Percentiles rank a stretch among this genome's conserved stretches.
phyloP scores from a whole-genome alignment of 2,113 vertebrate genomes.

The Chloropsis cyanopogon region DNA sequence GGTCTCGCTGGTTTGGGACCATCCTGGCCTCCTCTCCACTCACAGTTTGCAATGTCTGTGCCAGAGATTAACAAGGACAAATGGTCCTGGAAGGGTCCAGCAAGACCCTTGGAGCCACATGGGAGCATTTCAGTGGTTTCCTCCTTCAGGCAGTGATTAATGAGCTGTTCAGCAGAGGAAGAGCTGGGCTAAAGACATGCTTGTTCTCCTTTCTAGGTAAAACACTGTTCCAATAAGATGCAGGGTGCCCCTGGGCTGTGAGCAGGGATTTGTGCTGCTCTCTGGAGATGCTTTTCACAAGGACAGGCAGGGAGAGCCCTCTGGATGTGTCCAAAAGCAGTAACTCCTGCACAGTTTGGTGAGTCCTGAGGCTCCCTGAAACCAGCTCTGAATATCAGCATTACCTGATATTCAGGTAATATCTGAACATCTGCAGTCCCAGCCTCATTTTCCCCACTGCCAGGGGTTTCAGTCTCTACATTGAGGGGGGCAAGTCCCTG shows the following conservation, averaged over 20 bases:
- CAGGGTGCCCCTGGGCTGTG: background rate
- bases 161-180: background rate
- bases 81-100: background rate
- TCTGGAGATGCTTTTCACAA: background rate
- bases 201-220: background rate
- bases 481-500: background rate
- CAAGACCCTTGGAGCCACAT: background rate
- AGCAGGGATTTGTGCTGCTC: background rate
- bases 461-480: background rate
- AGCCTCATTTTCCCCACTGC: accelerated
- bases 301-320: background rate
- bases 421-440: background rate
- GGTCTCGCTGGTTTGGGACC: background rate
- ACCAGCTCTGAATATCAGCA: background rate
- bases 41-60: background rate
- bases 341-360: background rate
- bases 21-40: background rate
- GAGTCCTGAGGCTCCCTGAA: background rate
- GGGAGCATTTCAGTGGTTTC: background rate
- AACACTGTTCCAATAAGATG: background rate
- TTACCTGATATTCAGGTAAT: background rate
- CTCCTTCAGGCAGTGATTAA: background rate
- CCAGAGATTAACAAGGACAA: background rate
- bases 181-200: background rate
- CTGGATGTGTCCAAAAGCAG: background rate